A percentile compares a stretch with the other conserved stretches of the same genome.
These are phyloP conservation scores for Drosophila nebulosa DNA, from an alignment of 1,140 invertebrate species.

Conservation along the genomic window DNA sequence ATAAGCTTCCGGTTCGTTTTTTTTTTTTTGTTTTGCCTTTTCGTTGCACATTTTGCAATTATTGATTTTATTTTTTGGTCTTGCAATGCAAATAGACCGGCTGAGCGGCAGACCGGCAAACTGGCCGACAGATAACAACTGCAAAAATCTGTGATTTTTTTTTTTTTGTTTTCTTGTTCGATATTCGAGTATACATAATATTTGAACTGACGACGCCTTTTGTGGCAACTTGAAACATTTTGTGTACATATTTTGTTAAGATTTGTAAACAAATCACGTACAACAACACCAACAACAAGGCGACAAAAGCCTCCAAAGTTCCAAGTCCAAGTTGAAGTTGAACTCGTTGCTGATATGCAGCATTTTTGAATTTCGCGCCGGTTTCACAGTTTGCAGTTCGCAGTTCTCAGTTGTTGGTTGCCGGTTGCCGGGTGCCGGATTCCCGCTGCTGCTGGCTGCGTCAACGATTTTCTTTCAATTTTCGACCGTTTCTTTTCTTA, in stretches of 20 bases:
- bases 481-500: conserved; percentile 44
- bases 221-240: conserved; percentile 68
- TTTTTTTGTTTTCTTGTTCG: background rate
- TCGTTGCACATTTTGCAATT: conserved; percentile 1
- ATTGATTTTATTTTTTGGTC: conserved; percentile 3
- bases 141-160: conserved; percentile 42
- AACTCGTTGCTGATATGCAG: conserved; percentile 22
- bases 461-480: conserved; percentile 36
- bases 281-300: conserved; percentile 41
- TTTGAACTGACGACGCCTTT: conserved; percentile 61
- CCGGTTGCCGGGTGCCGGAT: conserved; percentile 15
- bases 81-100: background rate
- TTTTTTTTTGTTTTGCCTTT: background rate
- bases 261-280: conserved; percentile 76
- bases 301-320: conserved; percentile 9
- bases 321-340: background rate
- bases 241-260: conserved; percentile 71
- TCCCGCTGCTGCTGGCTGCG: background rate
- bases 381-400: background rate
- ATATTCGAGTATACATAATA: conserved; percentile 34
- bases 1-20: background rate
- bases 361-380: conserved; percentile 39
- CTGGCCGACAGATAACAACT: background rate
- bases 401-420: conserved; percentile 23
- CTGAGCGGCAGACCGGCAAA: background rate